Percentiles rank a stretch among this genome's conserved stretches.
Evolutionary conservation across 2,113 vertebrate genomes (phyloP).

Genomic region (Uropsilus gracilis): DNA sequence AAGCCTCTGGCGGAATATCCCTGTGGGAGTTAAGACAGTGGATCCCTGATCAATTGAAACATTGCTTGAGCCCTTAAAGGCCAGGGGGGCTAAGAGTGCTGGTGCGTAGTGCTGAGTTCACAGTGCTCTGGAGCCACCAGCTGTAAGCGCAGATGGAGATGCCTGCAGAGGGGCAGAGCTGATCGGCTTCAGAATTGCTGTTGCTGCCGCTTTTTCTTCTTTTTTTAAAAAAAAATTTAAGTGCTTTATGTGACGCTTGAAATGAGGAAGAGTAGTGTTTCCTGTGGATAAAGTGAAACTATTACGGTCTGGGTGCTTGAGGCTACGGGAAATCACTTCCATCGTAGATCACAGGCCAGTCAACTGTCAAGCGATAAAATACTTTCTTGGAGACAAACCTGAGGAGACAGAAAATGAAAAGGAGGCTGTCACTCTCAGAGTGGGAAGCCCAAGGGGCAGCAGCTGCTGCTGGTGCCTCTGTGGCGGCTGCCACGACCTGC

Average conservation of each 20-base stretch:
- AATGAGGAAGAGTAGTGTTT: conserved; percentile 80
- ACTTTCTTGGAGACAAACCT: conserved; percentile 98
- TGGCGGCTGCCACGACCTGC: background rate
- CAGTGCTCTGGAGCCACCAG: background rate
- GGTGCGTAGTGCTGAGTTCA: conserved; percentile 69
- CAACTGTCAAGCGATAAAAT: conserved; percentile 92
- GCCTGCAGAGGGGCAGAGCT: conserved; percentile 65
- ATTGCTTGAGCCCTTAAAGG: background rate
- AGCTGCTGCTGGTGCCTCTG: background rate
- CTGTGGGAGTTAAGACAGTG: background rate
- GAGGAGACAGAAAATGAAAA: conserved; percentile 66
- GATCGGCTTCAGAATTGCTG: conserved; percentile 58
- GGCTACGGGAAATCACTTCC: conserved; percentile 90
- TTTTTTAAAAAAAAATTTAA: conserved; percentile 18
- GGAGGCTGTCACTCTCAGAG: background rate
- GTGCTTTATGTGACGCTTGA: conserved; percentile 68
- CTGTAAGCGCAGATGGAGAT: background rate
- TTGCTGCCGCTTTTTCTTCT: background rate
- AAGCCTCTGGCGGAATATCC: background rate
- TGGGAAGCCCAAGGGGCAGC: background rate
- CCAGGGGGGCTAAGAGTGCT: conserved; percentile 58
- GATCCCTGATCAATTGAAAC: background rate
- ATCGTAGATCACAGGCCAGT: conserved; percentile 91
- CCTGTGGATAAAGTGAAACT: conserved; percentile 69
- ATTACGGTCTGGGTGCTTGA: conserved; percentile 52